A percentile compares a stretch with the other conserved stretches of the same genome.
Conservation (phyloP, 2,888 invertebrate species). For the Acleris literana region DNA sequence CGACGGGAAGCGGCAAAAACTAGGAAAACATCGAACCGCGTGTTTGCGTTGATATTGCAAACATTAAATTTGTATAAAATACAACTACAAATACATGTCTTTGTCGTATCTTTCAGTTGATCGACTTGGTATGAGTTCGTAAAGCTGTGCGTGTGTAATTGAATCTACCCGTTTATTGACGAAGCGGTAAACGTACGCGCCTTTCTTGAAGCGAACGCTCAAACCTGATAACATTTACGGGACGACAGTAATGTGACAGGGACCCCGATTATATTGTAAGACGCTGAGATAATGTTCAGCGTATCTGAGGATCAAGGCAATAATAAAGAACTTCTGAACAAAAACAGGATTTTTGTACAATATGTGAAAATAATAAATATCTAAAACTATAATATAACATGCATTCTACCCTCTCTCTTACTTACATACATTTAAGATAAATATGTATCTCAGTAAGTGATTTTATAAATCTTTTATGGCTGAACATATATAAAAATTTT, state of each 20-base stretch:
- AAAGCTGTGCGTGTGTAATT: slow-evolving; percentile 2
- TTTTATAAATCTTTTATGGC: too few relatives aligned
- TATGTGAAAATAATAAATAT: too few relatives aligned
- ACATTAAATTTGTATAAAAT: slow-evolving; percentile 21
- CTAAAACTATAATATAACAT: too few relatives aligned
- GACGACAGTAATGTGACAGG: slow-evolving; percentile 70
- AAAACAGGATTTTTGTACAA: not conserved
- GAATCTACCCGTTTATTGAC: slow-evolving; percentile 59
- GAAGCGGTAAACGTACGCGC: slow-evolving; percentile 59
- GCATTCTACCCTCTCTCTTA: too few relatives aligned
- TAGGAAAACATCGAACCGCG: slow-evolving; percentile 43
- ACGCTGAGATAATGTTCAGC: slow-evolving; percentile 5
- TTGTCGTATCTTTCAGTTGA: too few relatives aligned
- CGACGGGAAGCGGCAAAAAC: slow-evolving; percentile 53
- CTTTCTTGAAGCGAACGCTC: slow-evolving; percentile 66
- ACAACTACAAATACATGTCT: not conserved
- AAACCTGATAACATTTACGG: slow-evolving; percentile 66
- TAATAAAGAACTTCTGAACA: not conserved
- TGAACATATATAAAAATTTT: too few relatives aligned
- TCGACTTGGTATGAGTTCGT: not conserved
- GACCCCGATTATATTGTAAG: slow-evolving; percentile 35
- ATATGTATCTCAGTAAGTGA: too few relatives aligned
- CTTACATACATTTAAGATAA: too few relatives aligned
- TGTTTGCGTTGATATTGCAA: slow-evolving; percentile 30
- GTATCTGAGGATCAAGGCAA: slow-evolving; percentile 5